Evolutionary conservation across 1,140 invertebrate genomes (phyloP).

Genomic region (Drosophila ficusphila): DNA sequence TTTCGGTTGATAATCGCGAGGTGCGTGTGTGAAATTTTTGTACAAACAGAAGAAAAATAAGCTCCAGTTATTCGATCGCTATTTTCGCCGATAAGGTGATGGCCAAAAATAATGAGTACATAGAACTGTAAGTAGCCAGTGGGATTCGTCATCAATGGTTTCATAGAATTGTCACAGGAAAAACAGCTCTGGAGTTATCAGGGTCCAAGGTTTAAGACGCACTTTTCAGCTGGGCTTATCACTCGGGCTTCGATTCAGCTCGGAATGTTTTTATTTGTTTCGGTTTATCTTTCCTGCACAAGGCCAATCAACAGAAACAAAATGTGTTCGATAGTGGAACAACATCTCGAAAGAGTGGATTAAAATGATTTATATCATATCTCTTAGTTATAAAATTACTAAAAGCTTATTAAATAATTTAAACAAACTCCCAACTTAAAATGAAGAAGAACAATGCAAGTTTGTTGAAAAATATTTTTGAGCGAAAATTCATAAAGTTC

Average conservation of each 20-base stretch:
- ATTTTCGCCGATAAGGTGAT: slow-evolving; percentile 47
- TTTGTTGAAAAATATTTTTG: no score
- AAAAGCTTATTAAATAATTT: no score
- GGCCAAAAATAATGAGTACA: slow-evolving; percentile 56
- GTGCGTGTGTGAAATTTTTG: slow-evolving; percentile 25
- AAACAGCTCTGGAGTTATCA: neutral
- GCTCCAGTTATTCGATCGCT: slow-evolving; percentile 35
- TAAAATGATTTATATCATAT: no score
- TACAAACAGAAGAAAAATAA: slow-evolving; percentile 15
- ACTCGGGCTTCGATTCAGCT: neutral
- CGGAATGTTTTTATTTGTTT: neutral
- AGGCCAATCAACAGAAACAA: neutral
- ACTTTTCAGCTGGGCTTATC: slow-evolving; percentile 20
- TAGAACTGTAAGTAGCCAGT: slow-evolving; percentile 58
- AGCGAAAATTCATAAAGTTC: no score
- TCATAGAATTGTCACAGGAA: slow-evolving; percentile 3
- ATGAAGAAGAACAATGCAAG: no score
- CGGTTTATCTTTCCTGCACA: slow-evolving; percentile 7
- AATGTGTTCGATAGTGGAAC: no score
- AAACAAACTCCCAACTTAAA: no score
- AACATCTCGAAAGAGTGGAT: no score
- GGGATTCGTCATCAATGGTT: slow-evolving; percentile 15
- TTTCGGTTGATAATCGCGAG: slow-evolving; percentile 31
- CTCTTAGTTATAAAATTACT: no score
- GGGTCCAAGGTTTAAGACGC: slow-evolving; percentile 5